phyloP scores from a whole-genome alignment of 2,113 vertebrate species.

The Ctenomys sociabilis region DNA sequence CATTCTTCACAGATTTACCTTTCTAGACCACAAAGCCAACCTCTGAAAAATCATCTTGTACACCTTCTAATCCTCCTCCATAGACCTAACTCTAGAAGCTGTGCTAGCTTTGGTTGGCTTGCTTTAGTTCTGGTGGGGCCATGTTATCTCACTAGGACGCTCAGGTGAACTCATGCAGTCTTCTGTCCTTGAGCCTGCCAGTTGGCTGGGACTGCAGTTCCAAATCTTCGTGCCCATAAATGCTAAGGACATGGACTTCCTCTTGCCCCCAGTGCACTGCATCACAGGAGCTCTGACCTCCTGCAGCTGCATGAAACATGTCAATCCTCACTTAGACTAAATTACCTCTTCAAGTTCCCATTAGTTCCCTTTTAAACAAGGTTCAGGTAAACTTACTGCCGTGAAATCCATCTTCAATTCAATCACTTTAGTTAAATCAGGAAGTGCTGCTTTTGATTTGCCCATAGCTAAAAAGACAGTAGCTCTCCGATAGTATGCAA shows the following conservation, averaged over 20 bases:
- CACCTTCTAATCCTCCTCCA: neutral
- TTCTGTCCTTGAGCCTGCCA: neutral
- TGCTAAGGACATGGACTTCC: neutral
- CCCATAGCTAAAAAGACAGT: conserved; percentile 98
- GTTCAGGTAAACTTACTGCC: conserved; percentile 88
- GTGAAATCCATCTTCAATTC: conserved; percentile 99
- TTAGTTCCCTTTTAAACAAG: neutral
- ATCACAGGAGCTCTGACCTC: neutral
- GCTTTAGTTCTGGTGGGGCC: neutral
- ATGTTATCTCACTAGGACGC: too few relatives aligned
- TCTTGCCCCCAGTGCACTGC: neutral
- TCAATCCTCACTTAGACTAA: neutral
- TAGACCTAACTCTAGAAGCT: neutral
- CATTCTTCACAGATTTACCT: neutral
- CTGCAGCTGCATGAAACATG: neutral
- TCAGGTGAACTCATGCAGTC: neutral
- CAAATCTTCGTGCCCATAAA: neutral
- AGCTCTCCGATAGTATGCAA: conserved; percentile 97
- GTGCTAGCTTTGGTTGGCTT: neutral
- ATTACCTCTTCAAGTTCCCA: neutral
- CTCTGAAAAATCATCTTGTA: neutral
- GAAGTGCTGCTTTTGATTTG: conserved; percentile 98
- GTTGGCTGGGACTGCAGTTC: too few relatives aligned
- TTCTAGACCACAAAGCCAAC: neutral
- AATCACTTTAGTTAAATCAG: conserved; percentile 96